Conservation (phyloP, 2,888 invertebrate species). For the Heliconius erato region DNA sequence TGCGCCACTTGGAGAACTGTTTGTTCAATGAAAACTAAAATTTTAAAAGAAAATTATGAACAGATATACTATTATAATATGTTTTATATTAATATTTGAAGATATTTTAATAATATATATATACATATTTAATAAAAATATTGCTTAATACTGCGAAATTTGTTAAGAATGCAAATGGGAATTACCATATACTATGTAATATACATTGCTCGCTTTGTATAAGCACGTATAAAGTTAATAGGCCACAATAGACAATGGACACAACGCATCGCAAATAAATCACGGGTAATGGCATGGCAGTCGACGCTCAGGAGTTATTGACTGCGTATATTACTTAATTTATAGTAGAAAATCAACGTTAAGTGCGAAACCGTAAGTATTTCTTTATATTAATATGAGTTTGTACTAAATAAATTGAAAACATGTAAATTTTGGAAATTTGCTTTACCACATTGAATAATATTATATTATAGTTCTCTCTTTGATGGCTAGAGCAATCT, state of each 20-base stretch:
- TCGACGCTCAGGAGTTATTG: slow-evolving; percentile 72
- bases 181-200: slow-evolving; percentile 55
- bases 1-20: background rate
- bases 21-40: background rate
- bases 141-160: slow-evolving; percentile 63
- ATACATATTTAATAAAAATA: slow-evolving; percentile 47
- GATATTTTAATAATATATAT: too few relatives aligned
- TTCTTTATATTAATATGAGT: background rate
- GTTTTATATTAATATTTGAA: too few relatives aligned
- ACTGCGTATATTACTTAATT: slow-evolving; percentile 63
- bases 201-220: slow-evolving; percentile 64
- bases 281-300: slow-evolving; percentile 67
- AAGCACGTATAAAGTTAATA: slow-evolving; percentile 60
- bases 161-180: slow-evolving; percentile 61
- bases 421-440: too few relatives aligned
- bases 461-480: too few relatives aligned
- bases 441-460: too few relatives aligned
- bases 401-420: too few relatives aligned
- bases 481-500: too few relatives aligned
- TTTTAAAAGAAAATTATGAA: background rate
- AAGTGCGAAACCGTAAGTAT: slow-evolving; percentile 30
- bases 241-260: slow-evolving; percentile 71
- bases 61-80: too few relatives aligned
- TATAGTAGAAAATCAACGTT: slow-evolving; percentile 53
- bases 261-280: slow-evolving; percentile 67